Base-by-base conservation (phyloP, 2,888 invertebrate species). In the Epirrita christyi region DNA sequence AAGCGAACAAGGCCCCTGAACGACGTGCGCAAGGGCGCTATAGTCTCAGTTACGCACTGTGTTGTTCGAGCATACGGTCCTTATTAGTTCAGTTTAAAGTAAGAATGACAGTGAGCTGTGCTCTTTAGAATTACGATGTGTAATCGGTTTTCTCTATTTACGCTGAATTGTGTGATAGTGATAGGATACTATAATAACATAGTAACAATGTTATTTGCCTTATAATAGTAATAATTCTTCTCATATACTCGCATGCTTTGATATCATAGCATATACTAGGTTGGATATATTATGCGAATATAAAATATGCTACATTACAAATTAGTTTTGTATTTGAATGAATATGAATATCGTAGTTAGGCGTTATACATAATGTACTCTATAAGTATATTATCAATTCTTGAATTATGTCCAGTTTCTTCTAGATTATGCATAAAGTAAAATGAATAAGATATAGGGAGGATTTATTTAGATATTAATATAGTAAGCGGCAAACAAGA, bases 161-260 rank as follows among this genome's bases (percentile, higher is more conserved):
- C 55, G 57, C 62, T 61, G 67, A 63, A 52, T 65, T 60, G 68
- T 72, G 71, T 74, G 73, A 73, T 76, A 71, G 70, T 64, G 61
- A 55, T 54, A 53, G n/a, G n/a, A 40, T 61, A 11, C 3, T 67
- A 56, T 66, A 37, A 59, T 61, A 60, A 56, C 44, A 49, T 46
- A 55, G 48, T 41, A 59, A 61, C 49, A 56, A 64, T 65, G 61
- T 61, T 62, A 81, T 81, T 84, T 84, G 86, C 87, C 86, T 87
- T 87, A 83, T 57, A 37, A 41, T 58, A 61, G 72, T 73, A 73
- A 78, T 75, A 76, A 74, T 75, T 79, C 71, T 74, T 83, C 76
- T 80, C 71, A 67, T 82, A 76, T 85, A 85, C 83, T 87, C 81
- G 81, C 82, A 80, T 83, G 80, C 76, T 79, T 78, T 72, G 32